Conservation (phyloP, 2,113 vertebrate species). For the Pardalotus punctatus region DNA sequence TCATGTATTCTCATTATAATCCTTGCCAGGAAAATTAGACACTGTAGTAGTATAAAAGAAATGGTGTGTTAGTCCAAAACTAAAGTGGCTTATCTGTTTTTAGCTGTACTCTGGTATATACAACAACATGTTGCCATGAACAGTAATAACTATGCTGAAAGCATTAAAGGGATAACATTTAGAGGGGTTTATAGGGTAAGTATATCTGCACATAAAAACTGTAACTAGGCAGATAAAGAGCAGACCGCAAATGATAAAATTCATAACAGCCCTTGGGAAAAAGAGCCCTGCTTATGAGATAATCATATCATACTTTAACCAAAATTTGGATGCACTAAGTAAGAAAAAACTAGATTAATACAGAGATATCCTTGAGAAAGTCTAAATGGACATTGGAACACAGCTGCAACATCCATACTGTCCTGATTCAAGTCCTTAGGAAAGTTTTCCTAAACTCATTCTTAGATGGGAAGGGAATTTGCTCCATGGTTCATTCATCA, state of each 20-base stretch:
- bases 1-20: background rate
- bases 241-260: background rate
- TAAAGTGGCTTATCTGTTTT: background rate
- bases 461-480: background rate
- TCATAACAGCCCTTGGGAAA: background rate
- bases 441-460: background rate
- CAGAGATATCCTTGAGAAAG: background rate
- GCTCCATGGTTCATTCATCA: background rate
- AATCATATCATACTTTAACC: background rate
- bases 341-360: background rate
- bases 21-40: background rate
- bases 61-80: background rate
- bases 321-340: background rate
- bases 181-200: background rate
- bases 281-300: background rate
- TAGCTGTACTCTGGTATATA: background rate
- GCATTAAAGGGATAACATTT: background rate
- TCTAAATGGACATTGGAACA: background rate
- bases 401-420: background rate
- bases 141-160: background rate
- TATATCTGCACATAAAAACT: background rate
- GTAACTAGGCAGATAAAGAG: background rate
- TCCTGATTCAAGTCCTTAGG: background rate
- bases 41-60: background rate
- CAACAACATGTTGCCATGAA: background rate